Base-by-base conservation (phyloP, 2,797 vertebrate genomes). In the Discoglossus pictus region DNA sequence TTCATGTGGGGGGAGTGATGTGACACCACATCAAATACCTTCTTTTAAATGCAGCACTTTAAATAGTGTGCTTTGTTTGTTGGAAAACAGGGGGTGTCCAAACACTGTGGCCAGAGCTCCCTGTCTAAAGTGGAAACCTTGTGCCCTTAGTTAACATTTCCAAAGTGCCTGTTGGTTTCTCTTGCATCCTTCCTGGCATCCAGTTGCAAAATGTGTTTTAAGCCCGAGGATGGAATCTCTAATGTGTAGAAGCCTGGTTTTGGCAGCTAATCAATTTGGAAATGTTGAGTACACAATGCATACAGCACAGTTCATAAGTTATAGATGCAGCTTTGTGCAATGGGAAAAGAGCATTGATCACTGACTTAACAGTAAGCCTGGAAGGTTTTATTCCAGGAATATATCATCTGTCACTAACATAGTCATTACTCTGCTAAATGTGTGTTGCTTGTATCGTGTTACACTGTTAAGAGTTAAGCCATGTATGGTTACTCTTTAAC, bases 301-400 rank as follows among this genome's bases (percentile, higher is more conserved):
- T n/a, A 31, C 18, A 34, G 48, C 15, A 27, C 34, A 40, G 35
- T 27, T 53, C 38, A 43, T 53, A 42, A 52, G 24, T 63, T 63
- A 63, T 63, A 52, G n/a, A 53, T 53, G 36, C 31, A 43, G 11
- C 39, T 23, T 20, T 7, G 17, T 42, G 24, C 34, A 6, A 12
- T 54, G 23, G 38, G 18, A 20, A 61, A n/a, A 40, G 16, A 20
- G 35, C 46, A 51, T 40, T 62, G 39, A 46, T 53, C 16, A 36
- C 51, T 44, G 51, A 43, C 25, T 15, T 34, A 63, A 43, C 48
- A 18, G 46, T 50, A 17, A 18, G 21, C 47, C n/a, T 12, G 46
- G 46, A 40, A 52, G 36, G 36, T 31, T 52, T 42, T 42, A 43
- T 52, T 63, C 21, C 47, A 20, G 47, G 47, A 52, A 52, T 63